Evolutionary conservation across 1,140 invertebrate genomes (phyloP).

Genomic region (Pseudomyrmex flavicornis): DNA sequence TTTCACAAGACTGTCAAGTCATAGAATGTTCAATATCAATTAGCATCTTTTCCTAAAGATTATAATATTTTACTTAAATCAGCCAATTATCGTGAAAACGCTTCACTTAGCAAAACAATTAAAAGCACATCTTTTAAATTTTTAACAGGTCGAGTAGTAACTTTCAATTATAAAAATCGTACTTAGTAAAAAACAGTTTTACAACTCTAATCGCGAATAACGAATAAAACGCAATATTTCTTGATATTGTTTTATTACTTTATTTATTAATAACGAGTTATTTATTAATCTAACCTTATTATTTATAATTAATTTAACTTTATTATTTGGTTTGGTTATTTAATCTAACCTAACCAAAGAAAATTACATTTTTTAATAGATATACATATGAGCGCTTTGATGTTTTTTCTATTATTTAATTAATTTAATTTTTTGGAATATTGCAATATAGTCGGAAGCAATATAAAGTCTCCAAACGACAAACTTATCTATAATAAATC

Average conservation of each 20-base stretch:
- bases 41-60: not conserved
- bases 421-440: not conserved
- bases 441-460: not conserved
- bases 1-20: not conserved
- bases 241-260: not conserved
- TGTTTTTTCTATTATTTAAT: constrained; percentile 34
- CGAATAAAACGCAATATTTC: not conserved
- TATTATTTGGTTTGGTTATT: too few species aligned
- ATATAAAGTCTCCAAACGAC: not conserved
- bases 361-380: not conserved
- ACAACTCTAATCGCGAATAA: not conserved
- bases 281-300: too few species aligned
- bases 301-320: too few species aligned
- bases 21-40: constrained; percentile 10
- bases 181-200: not conserved
- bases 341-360: too few species aligned
- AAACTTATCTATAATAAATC: constrained; percentile 16
- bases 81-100: constrained; percentile 4
- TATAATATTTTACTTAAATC: constrained; percentile 40
- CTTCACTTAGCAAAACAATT: constrained; percentile 20
- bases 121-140: not conserved
- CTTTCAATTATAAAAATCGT: not conserved
- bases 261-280: not conserved
- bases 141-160: not conserved
- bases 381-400: too few species aligned